Percentiles rank a stretch among this genome's conserved stretches.
Conservation (phyloP, 2,797 vertebrate species). For the Sebastes cheni region DNA sequence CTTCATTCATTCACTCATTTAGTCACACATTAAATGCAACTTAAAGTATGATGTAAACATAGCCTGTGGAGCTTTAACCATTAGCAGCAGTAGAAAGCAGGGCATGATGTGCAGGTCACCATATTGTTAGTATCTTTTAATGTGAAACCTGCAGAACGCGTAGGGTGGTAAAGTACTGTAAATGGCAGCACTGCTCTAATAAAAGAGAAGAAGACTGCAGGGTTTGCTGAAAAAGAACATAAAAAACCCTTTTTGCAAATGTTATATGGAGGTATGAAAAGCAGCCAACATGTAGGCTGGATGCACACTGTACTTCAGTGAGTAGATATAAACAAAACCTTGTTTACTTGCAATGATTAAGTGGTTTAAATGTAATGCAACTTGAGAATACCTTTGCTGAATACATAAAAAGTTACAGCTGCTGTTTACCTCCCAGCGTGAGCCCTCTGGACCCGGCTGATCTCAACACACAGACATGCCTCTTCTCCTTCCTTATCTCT, state of each 20-base stretch:
- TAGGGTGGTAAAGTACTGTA: neutral
- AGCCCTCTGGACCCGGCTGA: neutral
- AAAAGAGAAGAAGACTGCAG: neutral
- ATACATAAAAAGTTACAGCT: neutral
- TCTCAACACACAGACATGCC: neutral
- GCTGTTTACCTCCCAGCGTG: neutral
- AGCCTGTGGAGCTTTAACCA: neutral
- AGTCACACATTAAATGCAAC: neutral
- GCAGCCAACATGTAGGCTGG: neutral
- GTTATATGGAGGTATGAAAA: neutral
- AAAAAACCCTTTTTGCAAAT: neutral
- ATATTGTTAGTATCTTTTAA: neutral
- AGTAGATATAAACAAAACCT: neutral
- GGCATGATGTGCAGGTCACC: neutral
- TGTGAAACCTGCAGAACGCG: neutral
- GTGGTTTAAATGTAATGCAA: neutral
- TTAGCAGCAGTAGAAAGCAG: neutral
- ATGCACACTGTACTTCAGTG: neutral
- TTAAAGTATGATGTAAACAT: neutral
- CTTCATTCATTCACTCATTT: neutral
- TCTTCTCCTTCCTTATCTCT: constrained; percentile 35
- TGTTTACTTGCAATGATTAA: neutral
- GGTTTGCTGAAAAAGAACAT: neutral
- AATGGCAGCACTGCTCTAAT: neutral
- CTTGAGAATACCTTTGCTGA: neutral